Evolutionary conservation across 2,888 invertebrate species (phyloP).

Genomic region (Pterobdella sp.): DNA sequence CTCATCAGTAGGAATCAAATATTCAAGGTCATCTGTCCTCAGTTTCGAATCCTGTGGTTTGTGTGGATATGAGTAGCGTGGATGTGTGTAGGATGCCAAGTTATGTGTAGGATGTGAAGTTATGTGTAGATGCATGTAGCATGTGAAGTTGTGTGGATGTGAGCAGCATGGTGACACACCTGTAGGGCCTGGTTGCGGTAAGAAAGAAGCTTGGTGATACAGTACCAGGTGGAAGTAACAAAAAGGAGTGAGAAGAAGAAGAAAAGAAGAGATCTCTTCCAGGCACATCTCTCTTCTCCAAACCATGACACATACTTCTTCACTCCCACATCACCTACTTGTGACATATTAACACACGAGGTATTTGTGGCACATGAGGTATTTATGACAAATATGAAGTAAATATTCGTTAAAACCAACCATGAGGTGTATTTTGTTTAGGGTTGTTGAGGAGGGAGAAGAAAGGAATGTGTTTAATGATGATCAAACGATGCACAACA

Average conservation of each 20-base stretch:
- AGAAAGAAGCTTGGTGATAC: constrained; percentile 7
- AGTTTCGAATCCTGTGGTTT: background rate
- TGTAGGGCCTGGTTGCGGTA: background rate
- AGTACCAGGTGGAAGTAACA: constrained; percentile 19
- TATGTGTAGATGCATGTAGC: no score
- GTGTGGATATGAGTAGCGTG: no score
- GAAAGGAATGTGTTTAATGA: constrained; percentile 20
- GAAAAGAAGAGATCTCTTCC: constrained; percentile 9
- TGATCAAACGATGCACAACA: constrained; percentile 18
- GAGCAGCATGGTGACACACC: background rate
- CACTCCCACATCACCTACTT: no score
- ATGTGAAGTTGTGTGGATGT: background rate
- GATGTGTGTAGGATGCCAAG: no score
- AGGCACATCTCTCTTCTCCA: background rate
- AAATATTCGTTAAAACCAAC: no score
- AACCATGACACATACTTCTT: no score
- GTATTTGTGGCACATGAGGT: no score
- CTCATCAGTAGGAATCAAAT: constrained; percentile 25
- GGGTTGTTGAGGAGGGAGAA: constrained; percentile 17
- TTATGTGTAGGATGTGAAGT: no score
- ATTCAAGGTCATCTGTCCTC: constrained; percentile 14
- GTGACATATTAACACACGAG: no score
- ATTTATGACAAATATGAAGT: no score
- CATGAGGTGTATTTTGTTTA: no score
- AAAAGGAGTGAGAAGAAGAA: background rate